Conservation (phyloP, 2,888 invertebrate genomes). For the Drosophila pseudotakahashii region DNA sequence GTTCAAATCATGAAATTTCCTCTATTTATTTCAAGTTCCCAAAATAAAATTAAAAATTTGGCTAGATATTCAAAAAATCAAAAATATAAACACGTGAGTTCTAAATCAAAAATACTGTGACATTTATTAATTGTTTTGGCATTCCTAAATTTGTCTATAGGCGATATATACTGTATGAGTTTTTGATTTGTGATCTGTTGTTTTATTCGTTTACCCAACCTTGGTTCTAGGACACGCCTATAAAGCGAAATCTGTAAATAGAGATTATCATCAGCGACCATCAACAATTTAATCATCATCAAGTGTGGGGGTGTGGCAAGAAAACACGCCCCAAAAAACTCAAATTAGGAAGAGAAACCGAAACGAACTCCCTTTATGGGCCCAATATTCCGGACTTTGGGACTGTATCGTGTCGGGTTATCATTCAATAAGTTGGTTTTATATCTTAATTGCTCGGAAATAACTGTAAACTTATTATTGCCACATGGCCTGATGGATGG, state of each 20-base stretch:
- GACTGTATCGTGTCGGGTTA: slow-evolving; percentile 30
- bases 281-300: slow-evolving; percentile 49
- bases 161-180: slow-evolving; percentile 24
- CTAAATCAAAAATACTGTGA: background rate
- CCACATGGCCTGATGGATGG: slow-evolving; percentile 22
- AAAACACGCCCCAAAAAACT: slow-evolving; percentile 35
- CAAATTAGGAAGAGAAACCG: slow-evolving; percentile 7
- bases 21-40: background rate
- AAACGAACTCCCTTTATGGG: slow-evolving; percentile 30
- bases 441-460: slow-evolving; percentile 62
- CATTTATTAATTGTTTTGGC: slow-evolving; percentile 3
- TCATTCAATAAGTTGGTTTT: slow-evolving; percentile 39
- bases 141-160: slow-evolving; percentile 6
- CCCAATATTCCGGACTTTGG: slow-evolving; percentile 19
- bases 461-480: slow-evolving; percentile 40
- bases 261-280: slow-evolving; percentile 74
- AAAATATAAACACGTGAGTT: background rate
- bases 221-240: slow-evolving; percentile 63
- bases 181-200: slow-evolving; percentile 27
- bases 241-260: slow-evolving; percentile 72
- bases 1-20: too few relatives aligned
- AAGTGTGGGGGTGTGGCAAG: slow-evolving; percentile 55
- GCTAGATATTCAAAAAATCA: background rate
- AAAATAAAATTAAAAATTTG: background rate
- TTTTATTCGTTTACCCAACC: slow-evolving; percentile 58